These are phyloP conservation scores for Calliopum simillimum DNA, from an alignment of 2,888 invertebrate species.

Conservation along the genomic window DNA sequence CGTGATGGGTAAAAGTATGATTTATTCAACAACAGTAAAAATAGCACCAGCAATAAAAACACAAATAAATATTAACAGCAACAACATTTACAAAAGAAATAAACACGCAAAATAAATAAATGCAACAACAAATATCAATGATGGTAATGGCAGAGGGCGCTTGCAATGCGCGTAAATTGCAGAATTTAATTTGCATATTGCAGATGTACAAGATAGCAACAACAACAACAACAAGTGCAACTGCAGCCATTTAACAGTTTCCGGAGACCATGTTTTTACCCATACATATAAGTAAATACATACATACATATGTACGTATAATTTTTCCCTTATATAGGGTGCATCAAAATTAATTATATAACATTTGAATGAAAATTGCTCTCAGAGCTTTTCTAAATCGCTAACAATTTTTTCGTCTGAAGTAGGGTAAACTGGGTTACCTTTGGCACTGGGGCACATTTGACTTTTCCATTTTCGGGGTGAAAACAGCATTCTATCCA, in stretches of 20 bases:
- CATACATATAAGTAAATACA: too few relatives aligned
- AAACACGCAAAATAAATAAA: background rate
- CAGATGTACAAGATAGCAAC: constrained; percentile 10
- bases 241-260: background rate
- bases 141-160: background rate
- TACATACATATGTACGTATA: too few relatives aligned
- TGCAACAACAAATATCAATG: background rate
- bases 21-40: constrained; percentile 14
- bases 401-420: too few relatives aligned
- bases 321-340: too few relatives aligned
- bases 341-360: too few relatives aligned
- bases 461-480: too few relatives aligned
- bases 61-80: background rate
- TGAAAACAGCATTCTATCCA: too few relatives aligned
- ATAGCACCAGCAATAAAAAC: background rate
- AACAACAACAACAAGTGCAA: background rate
- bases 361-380: too few relatives aligned
- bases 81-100: background rate
- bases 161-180: constrained; percentile 2
- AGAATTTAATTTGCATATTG: constrained; percentile 24
- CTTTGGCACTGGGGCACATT: too few relatives aligned
- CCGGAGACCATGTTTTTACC: too few relatives aligned
- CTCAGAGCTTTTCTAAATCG: too few relatives aligned
- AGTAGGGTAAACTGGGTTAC: too few relatives aligned
- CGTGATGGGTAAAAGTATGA: constrained; percentile 6